These are phyloP conservation scores for Marisa cornuarietis DNA, from an alignment of 1,140 invertebrate species.

Conservation along the genomic window DNA sequence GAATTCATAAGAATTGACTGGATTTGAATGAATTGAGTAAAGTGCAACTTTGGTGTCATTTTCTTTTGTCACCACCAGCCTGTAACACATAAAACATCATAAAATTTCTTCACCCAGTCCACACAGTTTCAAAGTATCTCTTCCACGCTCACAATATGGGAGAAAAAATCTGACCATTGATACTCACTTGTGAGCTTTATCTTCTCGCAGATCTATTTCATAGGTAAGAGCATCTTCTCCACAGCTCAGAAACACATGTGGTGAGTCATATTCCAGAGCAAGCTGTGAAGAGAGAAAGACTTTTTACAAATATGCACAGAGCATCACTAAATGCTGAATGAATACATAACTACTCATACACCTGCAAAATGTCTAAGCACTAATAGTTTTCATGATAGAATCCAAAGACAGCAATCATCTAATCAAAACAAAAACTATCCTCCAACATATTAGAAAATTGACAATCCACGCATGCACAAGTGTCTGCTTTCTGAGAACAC, in stretches of 20 bases:
- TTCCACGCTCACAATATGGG: background rate
- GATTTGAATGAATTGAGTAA: conserved; percentile 89
- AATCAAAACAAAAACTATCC: no score
- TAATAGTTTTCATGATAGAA: no score
- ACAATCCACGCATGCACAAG: background rate
- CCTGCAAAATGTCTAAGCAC: background rate
- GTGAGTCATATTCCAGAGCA: conserved; percentile 76
- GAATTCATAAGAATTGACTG: conserved; percentile 80
- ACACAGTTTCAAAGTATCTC: background rate
- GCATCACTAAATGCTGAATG: background rate
- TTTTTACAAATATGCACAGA: background rate
- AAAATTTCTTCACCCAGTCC: background rate
- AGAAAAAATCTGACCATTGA: background rate
- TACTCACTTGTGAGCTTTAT: conserved; percentile 74
- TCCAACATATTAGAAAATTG: no score
- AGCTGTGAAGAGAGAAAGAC: conserved; percentile 68
- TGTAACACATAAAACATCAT: conserved; percentile 61
- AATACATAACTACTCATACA: background rate
- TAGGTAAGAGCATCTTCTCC: conserved; percentile 88
- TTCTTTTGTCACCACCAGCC: conserved; percentile 75
- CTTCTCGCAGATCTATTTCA: conserved; percentile 82
- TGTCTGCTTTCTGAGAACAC: background rate
- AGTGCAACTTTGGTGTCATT: conserved; percentile 74
- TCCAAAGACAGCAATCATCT: no score
- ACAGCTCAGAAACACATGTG: conserved; percentile 83